Percentiles rank a stretch among this genome's conserved stretches.
Evolutionary conservation across 2,888 invertebrate genomes (phyloP).

Genomic region (Seladonia tumulorum): DNA sequence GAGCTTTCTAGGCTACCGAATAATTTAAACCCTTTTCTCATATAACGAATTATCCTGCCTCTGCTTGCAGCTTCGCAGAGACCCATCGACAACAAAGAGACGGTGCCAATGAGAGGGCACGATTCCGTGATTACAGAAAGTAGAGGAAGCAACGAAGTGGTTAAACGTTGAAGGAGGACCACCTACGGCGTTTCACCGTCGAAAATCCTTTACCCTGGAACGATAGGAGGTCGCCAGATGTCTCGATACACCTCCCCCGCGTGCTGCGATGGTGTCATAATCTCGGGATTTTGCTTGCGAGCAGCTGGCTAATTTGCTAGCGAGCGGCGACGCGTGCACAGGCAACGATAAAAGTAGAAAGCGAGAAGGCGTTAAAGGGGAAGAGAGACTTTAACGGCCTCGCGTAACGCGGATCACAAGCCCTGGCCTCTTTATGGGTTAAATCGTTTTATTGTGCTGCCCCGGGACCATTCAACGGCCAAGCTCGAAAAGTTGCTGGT

Average conservation of each 20-base stretch:
- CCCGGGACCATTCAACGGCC: constrained; percentile 21
- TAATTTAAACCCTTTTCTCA: not conserved
- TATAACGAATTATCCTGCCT: not conserved
- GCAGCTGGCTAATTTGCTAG: constrained; percentile 76
- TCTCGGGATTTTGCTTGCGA: constrained; percentile 67
- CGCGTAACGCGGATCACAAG: constrained; percentile 50
- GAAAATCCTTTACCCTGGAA: constrained; percentile 70
- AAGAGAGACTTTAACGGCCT: constrained; percentile 50
- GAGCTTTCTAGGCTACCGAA: not conserved
- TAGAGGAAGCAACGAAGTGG: not conserved
- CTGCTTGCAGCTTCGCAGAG: not conserved
- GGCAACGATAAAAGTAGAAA: constrained; percentile 52
- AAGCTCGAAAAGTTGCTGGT: not conserved
- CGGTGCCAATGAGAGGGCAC: constrained; percentile 71
- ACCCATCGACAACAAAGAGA: constrained; percentile 37
- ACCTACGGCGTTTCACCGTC: constrained; percentile 65
- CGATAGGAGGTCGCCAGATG: constrained; percentile 64
- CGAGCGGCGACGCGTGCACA: constrained; percentile 50
- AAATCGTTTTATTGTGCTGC: constrained; percentile 62
- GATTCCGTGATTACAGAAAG: constrained; percentile 76
- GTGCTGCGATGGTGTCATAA: constrained; percentile 72
- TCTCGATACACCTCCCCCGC: constrained; percentile 9
- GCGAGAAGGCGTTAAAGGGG: constrained; percentile 61
- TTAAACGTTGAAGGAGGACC: constrained; percentile 74
- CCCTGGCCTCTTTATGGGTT: constrained; percentile 42